Evolutionary conservation across 2,113 vertebrate genomes (phyloP).

Genomic region (Dissostichus mawsoni): DNA sequence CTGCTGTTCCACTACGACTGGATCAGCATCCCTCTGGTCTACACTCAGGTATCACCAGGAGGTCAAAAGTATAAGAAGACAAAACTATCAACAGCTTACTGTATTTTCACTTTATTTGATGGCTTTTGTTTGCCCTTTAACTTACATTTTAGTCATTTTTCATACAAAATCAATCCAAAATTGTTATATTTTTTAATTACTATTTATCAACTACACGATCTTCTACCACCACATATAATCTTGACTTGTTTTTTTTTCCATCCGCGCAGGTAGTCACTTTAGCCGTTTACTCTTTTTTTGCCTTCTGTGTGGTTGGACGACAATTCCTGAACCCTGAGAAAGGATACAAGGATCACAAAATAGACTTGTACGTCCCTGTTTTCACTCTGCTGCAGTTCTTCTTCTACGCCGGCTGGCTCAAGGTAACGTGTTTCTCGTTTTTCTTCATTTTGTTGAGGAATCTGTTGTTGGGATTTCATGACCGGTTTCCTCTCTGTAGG

Average conservation of each 20-base stretch:
- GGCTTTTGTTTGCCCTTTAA: neutral
- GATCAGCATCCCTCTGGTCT: conserved; percentile 94
- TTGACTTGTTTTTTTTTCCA: neutral
- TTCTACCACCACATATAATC: neutral
- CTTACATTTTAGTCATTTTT: neutral
- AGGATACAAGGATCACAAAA: conserved; percentile 71
- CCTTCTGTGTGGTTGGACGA: conserved; percentile 87
- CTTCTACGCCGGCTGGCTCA: conserved; percentile 93
- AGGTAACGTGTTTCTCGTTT: conserved; percentile 73
- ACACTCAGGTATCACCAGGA: conserved; percentile 86
- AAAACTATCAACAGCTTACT: neutral
- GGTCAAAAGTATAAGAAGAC: neutral
- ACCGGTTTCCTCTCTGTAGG: conserved; percentile 73
- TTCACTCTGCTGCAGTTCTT: conserved; percentile 93
- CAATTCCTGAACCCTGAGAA: conserved; percentile 88
- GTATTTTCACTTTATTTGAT: neutral
- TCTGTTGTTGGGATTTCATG: too few species aligned
- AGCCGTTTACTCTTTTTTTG: conserved; percentile 91
- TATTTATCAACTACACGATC: too few species aligned
- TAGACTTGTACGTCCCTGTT: conserved; percentile 90
- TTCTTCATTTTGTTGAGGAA: neutral
- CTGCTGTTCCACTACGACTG: conserved; percentile 93
- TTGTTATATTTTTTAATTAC: neutral
- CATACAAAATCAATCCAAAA: neutral
- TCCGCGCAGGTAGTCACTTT: conserved; percentile 89